Evolutionary conservation across 2,797 vertebrate species (phyloP).

Genomic region (Chrosomus eos): DNA sequence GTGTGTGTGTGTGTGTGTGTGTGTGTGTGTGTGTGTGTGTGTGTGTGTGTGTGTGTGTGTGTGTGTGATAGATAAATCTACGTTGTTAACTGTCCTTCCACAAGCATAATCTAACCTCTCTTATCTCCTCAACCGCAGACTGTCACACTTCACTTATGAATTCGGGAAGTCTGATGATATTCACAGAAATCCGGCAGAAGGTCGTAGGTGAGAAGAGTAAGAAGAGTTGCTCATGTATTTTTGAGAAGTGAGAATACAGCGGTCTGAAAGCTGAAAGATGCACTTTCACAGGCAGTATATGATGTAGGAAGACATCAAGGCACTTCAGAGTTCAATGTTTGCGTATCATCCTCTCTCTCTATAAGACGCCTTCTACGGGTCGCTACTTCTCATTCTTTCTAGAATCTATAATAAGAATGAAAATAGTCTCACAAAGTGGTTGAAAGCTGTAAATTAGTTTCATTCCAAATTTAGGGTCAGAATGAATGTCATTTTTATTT

Average conservation of each 20-base stretch:
- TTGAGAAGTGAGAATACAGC: slow-evolving; percentile 13
- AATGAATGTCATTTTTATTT: too few relatives aligned
- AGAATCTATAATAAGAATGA: background rate
- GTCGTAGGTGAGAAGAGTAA: slow-evolving; percentile 6
- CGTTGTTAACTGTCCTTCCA: slow-evolving; percentile 3
- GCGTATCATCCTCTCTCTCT: background rate
- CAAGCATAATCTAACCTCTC: slow-evolving; percentile 15
- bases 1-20: slow-evolving; percentile 11
- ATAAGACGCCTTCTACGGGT: background rate
- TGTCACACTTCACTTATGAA: slow-evolving; percentile 1
- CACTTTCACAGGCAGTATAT: background rate
- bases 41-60: slow-evolving; percentile 23
- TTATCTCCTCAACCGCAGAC: background rate
- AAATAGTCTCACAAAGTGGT: background rate
- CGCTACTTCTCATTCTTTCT: background rate
- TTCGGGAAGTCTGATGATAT: slow-evolving; percentile 18
- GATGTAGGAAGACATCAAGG: background rate
- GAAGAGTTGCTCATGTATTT: slow-evolving; percentile 18
- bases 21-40: slow-evolving; percentile 30
- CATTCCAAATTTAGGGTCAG: background rate
- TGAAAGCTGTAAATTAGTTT: slow-evolving; percentile 4
- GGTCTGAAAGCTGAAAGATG: background rate
- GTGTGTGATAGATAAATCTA: background rate
- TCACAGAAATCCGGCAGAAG: slow-evolving; percentile 23
- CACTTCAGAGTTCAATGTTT: background rate